Evolutionary conservation across 2,888 invertebrate species (phyloP).

Genomic region (Glyphotaelius pellucidus): DNA sequence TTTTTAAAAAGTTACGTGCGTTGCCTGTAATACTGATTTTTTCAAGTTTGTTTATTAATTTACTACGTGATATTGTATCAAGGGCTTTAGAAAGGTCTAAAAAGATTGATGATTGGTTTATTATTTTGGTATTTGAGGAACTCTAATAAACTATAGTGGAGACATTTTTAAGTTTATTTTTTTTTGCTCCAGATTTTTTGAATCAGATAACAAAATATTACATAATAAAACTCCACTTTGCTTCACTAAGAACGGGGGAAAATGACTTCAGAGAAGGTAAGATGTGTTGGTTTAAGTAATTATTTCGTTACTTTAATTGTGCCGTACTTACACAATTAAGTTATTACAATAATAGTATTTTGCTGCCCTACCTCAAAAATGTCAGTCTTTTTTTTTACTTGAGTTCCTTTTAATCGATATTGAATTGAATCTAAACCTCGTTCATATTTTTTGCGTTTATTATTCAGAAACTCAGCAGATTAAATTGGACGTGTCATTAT

Average conservation of each 20-base stretch:
- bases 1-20: too few species aligned
- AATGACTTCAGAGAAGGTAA: neutral
- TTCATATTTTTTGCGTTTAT: neutral
- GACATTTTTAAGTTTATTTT: neutral
- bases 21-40: too few species aligned
- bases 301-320: too few species aligned
- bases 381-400: neutral
- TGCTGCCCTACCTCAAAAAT: neutral
- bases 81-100: too few species aligned
- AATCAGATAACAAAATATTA: neutral
- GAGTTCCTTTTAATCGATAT: too few species aligned
- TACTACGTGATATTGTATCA: too few species aligned
- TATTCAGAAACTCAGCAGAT: neutral
- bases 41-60: too few species aligned
- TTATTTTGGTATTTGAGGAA: too few species aligned
- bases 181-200: neutral
- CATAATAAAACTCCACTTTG: neutral
- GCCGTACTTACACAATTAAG: neutral
- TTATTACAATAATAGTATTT: neutral
- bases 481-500: neutral
- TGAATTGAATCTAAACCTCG: neutral
- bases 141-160: too few species aligned
- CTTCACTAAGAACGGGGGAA: neutral
- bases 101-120: too few species aligned
- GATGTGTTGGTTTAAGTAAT: neutral